phyloP scores from a whole-genome alignment of 2,797 vertebrate species.

The Carduelis carduelis region DNA sequence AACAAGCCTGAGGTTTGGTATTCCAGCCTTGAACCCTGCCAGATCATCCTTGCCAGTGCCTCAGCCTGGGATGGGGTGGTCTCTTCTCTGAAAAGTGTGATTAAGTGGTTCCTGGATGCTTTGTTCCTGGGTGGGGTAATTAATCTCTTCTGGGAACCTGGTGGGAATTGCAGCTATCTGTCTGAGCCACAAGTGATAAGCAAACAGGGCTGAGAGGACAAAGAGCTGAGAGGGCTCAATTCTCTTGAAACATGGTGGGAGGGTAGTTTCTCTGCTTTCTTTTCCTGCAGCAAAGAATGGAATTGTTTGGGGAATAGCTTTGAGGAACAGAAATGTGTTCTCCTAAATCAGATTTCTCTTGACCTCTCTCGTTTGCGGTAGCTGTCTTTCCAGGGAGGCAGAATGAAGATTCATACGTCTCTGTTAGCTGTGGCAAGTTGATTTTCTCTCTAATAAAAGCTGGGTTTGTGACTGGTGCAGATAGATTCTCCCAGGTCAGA shows the following conservation, averaged over 20 bases:
- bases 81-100: neutral
- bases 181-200: constrained; percentile 29
- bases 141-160: neutral
- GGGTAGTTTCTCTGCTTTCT: neutral
- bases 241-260: constrained; percentile 3
- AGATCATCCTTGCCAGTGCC: neutral
- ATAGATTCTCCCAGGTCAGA: neutral
- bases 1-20: neutral
- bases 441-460: neutral
- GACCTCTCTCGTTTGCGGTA: neutral
- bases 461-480: neutral
- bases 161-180: constrained; percentile 10
- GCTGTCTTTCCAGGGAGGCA: neutral
- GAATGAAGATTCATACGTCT: neutral
- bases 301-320: constrained; percentile 13
- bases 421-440: neutral
- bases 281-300: neutral
- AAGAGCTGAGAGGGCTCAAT: neutral
- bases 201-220: constrained; percentile 13
- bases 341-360: constrained; percentile 22
- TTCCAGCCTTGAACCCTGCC: neutral
- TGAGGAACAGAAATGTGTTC: neutral
- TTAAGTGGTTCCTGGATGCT: neutral
- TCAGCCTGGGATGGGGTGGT: neutral
- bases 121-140: constrained; percentile 28